Conservation (phyloP, 2,113 vertebrate genomes). For the Pogona vitticeps region DNA sequence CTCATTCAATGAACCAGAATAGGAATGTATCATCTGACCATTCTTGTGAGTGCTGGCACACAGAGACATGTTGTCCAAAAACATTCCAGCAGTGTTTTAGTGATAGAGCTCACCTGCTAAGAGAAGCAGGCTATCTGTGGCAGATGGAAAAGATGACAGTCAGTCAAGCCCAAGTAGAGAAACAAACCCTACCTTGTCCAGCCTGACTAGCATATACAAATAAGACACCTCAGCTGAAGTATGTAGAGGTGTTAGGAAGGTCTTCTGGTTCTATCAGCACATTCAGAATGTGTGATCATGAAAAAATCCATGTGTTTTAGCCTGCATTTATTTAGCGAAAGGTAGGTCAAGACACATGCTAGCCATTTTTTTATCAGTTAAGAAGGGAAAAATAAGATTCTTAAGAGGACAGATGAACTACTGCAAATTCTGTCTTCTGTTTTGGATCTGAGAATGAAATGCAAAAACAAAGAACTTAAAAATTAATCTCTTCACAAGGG, state of each 20-base stretch:
- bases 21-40: not conserved
- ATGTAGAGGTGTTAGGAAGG: not conserved
- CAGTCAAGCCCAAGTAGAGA: not conserved
- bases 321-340: not conserved
- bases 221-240: not conserved
- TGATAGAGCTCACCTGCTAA: not conserved
- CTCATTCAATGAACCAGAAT: not conserved
- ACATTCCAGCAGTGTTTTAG: not conserved
- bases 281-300: not conserved
- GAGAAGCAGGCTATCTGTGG: not conserved
- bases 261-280: not conserved
- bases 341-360: not conserved
- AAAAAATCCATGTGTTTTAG: not conserved
- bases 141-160: constrained; percentile 3
- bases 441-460: too few species aligned
- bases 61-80: not conserved
- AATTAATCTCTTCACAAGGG: too few species aligned
- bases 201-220: not conserved
- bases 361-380: not conserved
- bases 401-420: not conserved
- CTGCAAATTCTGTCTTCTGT: not conserved
- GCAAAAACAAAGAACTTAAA: too few species aligned
- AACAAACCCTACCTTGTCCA: not conserved
- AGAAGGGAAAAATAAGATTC: not conserved
- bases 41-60: not conserved